phyloP scores from a whole-genome alignment of 2,797 vertebrate species.

The Coluber constrictor region DNA sequence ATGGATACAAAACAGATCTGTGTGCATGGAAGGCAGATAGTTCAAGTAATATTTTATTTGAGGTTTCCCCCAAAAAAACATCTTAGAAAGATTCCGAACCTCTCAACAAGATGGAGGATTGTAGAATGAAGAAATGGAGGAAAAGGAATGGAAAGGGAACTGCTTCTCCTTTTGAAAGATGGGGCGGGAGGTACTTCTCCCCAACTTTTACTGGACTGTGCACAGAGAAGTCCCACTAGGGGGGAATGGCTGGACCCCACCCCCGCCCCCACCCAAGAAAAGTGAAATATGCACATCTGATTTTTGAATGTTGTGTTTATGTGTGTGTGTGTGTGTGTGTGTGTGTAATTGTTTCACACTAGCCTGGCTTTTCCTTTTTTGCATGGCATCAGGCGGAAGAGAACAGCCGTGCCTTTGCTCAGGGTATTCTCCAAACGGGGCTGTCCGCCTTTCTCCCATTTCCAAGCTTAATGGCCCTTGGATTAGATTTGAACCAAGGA shows the following conservation, averaged over 20 bases:
- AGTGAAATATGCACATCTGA: background rate
- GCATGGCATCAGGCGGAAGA: constrained; percentile 36
- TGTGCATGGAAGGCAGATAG: background rate
- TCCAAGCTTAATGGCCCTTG: constrained; percentile 55
- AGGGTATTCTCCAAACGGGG: background rate
- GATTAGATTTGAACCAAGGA: constrained; percentile 55
- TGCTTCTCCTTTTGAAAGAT: background rate
- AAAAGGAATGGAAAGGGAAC: background rate
- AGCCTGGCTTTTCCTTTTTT: constrained; percentile 42
- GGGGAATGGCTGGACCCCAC: background rate
- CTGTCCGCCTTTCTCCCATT: constrained; percentile 45
- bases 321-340: no score
- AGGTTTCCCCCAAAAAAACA: background rate
- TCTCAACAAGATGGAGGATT: background rate
- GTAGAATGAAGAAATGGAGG: background rate
- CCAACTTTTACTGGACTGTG: background rate
- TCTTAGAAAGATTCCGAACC: background rate
- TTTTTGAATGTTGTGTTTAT: background rate
- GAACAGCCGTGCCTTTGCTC: constrained; percentile 25
- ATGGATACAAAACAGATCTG: background rate
- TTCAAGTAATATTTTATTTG: background rate
- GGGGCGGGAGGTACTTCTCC: background rate
- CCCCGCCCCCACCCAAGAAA: background rate
- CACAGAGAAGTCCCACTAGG: background rate
- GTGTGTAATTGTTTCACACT: background rate